phyloP scores from a whole-genome alignment of 2,888 invertebrate genomes.

The Digitonthophagus gazella region DNA sequence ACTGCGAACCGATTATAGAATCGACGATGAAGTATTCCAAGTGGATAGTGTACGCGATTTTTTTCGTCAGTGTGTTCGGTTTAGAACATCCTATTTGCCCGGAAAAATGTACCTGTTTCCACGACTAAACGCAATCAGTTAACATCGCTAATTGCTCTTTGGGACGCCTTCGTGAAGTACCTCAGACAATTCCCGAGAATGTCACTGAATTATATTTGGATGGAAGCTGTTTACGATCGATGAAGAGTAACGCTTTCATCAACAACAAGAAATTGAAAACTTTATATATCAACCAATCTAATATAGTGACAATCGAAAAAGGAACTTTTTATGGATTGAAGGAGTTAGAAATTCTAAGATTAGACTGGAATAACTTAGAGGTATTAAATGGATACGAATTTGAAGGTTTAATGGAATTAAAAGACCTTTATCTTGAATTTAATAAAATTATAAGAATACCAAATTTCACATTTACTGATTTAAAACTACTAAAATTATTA shows the following conservation, averaged over 20 bases:
- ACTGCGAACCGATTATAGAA: constrained; percentile 56
- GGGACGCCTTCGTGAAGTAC: constrained; percentile 66
- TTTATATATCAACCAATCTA: constrained; percentile 74
- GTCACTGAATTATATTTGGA: constrained; percentile 85
- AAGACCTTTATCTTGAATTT: constrained; percentile 70
- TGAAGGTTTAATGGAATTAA: constrained; percentile 70
- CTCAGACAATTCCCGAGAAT: constrained; percentile 86
- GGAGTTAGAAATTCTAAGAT: constrained; percentile 70
- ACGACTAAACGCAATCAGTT: constrained; percentile 82
- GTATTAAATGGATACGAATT: constrained; percentile 77
- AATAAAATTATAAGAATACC: constrained; percentile 69
- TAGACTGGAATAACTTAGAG: constrained; percentile 71
- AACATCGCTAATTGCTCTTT: constrained; percentile 82
- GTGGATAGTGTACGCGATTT: constrained; percentile 57
- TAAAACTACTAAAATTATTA: constrained; percentile 65
- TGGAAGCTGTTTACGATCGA: constrained; percentile 73
- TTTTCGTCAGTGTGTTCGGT: constrained; percentile 62
- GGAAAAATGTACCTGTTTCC: constrained; percentile 82
- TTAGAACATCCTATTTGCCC: constrained; percentile 73
- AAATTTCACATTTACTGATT: constrained; percentile 68
- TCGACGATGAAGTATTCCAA: constrained; percentile 51
- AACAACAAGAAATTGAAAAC: constrained; percentile 76
- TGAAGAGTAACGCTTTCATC: constrained; percentile 82
- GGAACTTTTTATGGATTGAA: constrained; percentile 81
- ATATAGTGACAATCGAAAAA: constrained; percentile 76